Base-by-base conservation (phyloP, 2,888 invertebrate species). In the Agonopterix subpropinquella region DNA sequence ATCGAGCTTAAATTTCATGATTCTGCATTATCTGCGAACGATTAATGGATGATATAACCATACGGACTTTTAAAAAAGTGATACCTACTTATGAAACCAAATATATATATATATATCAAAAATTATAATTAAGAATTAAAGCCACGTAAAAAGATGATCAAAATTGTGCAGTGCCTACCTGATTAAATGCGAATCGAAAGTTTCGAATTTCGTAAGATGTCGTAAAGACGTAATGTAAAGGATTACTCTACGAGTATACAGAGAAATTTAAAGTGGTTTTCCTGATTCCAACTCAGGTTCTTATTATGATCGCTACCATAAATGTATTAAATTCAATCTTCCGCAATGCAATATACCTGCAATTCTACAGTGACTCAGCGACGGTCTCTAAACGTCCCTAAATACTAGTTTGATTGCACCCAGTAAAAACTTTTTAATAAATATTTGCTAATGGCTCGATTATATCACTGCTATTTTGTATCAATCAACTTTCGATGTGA, bases 251-350 rank as follows among this genome's bases (percentile, higher is more conserved):
- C n/a, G n/a, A n/a, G n/a, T n/a, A 39, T n/a, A n/a, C 10, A 39
- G 39, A 39, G 39, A 53, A 58, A 57, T 59, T 58, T 52, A 55
- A 58, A 59, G 57, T 58, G 55, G 53, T 54, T 58, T 57, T 58
- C 52, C 53, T 48, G 48, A 53, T 59, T 53, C 49, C 53, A 50
- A 52, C 48, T 52, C 48, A 36, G 46, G 10, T 39, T 39, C 28
- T 28, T 28, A 28, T 28, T 28, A 28, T 28, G 28, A 28, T 28
- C 28, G 28, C 28, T 7, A 28, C 28, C 9, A 41, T 28, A 28
- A 28, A 28, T 28, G 28, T 28, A 28, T 28, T 28, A 28, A 28
- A 28, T 28, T 28, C 28, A 28, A 28, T 28, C 28, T 28, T 28
- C 28, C 28, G 28, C 28, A 28, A 28, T 28, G 28, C 28, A 28